These are phyloP conservation scores for Hermaeophaga mercurialis DNA, from an alignment of 2,888 invertebrate species.

Conservation along the genomic window DNA sequence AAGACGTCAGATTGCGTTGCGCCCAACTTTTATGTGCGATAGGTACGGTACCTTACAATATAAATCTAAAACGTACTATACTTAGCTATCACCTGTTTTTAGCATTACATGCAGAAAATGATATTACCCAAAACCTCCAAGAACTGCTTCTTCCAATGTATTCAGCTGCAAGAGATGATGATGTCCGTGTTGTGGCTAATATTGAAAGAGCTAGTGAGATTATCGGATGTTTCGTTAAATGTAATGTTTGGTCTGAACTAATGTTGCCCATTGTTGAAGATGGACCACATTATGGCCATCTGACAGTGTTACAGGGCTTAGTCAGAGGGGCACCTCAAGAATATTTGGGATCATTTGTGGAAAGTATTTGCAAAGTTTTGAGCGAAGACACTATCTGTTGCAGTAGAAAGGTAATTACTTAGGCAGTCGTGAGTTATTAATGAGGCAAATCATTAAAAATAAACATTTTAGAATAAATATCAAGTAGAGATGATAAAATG, in stretches of 20 bases:
- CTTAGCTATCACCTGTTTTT: background rate
- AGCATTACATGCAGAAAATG: slow-evolving; percentile 74
- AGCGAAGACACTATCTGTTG: slow-evolving; percentile 66
- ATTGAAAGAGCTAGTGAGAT: slow-evolving; percentile 69
- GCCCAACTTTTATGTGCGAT: slow-evolving; percentile 76
- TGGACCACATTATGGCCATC: slow-evolving; percentile 59
- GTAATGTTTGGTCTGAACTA: slow-evolving; percentile 70
- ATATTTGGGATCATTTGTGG: slow-evolving; percentile 59
- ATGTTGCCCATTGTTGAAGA: slow-evolving; percentile 68
- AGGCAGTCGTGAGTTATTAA: no score
- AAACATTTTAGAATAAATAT: slow-evolving; percentile 59
- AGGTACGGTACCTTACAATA: background rate
- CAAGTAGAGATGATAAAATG: slow-evolving; percentile 65
- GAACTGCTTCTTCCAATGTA: slow-evolving; percentile 64
- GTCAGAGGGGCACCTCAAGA: slow-evolving; percentile 64
- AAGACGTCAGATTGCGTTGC: slow-evolving; percentile 70
- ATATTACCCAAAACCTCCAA: slow-evolving; percentile 71
- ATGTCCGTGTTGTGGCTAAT: slow-evolving; percentile 48
- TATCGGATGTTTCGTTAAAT: slow-evolving; percentile 74
- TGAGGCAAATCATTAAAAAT: background rate
- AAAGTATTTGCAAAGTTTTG: slow-evolving; percentile 64
- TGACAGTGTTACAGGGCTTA: slow-evolving; percentile 67
- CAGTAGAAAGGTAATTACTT: slow-evolving; percentile 60
- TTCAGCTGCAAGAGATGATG: slow-evolving; percentile 65
- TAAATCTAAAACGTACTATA: background rate